Evolutionary conservation across 1,140 invertebrate species (phyloP).

Genomic region (Pogonomyrmex californicus): DNA sequence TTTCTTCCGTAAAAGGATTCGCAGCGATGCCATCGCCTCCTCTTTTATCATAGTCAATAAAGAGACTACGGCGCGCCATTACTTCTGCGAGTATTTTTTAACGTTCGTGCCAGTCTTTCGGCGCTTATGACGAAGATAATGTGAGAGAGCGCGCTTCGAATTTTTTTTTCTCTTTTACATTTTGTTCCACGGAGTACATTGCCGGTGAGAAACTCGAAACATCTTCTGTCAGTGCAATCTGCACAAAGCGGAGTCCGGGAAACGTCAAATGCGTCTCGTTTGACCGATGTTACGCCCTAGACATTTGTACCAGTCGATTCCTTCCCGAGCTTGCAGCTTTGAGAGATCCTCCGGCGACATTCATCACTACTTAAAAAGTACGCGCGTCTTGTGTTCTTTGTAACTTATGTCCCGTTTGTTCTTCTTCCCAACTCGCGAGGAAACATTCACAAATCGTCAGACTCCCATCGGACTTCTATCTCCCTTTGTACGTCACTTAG

Average conservation of each 20-base stretch:
- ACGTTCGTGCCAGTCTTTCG: neutral
- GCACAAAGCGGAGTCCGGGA: neutral
- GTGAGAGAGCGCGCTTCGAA: too few species aligned
- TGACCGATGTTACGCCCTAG: neutral
- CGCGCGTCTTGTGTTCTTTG: neutral
- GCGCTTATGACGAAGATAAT: slow-evolving; percentile 7
- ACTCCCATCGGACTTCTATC: neutral
- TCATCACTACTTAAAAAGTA: slow-evolving; percentile 21
- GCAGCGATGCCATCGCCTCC: neutral
- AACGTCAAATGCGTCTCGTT: slow-evolving; percentile 2
- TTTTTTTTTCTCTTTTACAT: neutral
- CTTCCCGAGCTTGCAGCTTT: neutral
- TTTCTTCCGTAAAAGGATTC: neutral
- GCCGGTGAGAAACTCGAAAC: neutral
- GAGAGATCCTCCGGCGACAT: neutral
- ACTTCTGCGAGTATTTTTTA: slow-evolving; percentile 13
- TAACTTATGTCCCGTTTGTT: slow-evolving; percentile 15
- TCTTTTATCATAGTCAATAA: slow-evolving; percentile 37
- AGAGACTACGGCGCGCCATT: slow-evolving; percentile 29
- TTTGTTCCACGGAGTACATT: neutral
- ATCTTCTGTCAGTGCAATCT: neutral
- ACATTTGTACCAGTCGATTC: slow-evolving; percentile 29
- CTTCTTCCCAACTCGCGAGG: slow-evolving; percentile 14
- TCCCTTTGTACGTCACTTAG: slow-evolving; percentile 28
- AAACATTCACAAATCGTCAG: slow-evolving; percentile 5